Evolutionary conservation across 2,888 invertebrate genomes (phyloP).

Genomic region (Girardia tigrina): DNA sequence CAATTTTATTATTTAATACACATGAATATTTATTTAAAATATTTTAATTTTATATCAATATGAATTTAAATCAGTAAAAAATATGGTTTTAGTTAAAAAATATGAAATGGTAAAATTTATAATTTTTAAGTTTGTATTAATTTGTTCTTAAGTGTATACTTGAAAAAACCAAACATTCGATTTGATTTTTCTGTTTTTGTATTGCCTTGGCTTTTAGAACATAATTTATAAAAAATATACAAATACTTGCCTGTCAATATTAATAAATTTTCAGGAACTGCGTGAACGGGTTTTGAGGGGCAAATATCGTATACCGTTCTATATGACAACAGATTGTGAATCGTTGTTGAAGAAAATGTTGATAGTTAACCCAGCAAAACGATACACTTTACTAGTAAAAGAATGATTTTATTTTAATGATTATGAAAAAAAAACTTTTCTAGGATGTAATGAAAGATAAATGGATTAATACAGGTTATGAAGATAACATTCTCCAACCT

Average conservation of each 20-base stretch:
- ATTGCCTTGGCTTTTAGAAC: neutral
- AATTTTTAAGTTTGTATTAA: no score
- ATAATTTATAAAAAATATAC: neutral
- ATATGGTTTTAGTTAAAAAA: no score
- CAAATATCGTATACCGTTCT: slow-evolving; percentile 99
- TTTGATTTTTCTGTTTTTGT: neutral
- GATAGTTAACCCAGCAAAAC: slow-evolving; percentile 89
- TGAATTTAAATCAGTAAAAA: no score
- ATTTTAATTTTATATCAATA: no score
- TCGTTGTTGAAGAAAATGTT: slow-evolving; percentile 97
- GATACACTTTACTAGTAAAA: slow-evolving; percentile 70
- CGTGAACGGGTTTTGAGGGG: slow-evolving; percentile 90
- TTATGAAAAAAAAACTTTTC: slow-evolving; percentile 27
- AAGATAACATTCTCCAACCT: slow-evolving; percentile 69
- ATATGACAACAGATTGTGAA: slow-evolving; percentile 99
- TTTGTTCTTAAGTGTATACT: no score
- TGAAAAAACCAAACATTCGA: neutral
- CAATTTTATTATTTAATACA: no score
- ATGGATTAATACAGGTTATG: slow-evolving; percentile 99
- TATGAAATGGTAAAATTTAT: no score
- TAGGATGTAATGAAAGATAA: slow-evolving; percentile 76
- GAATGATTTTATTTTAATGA: neutral
- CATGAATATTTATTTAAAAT: no score
- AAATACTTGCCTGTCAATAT: neutral
- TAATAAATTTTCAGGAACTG: slow-evolving; percentile 57